Evolutionary conservation across 1,140 invertebrate genomes (phyloP).

Genomic region (Belonocnema kinseyi): DNA sequence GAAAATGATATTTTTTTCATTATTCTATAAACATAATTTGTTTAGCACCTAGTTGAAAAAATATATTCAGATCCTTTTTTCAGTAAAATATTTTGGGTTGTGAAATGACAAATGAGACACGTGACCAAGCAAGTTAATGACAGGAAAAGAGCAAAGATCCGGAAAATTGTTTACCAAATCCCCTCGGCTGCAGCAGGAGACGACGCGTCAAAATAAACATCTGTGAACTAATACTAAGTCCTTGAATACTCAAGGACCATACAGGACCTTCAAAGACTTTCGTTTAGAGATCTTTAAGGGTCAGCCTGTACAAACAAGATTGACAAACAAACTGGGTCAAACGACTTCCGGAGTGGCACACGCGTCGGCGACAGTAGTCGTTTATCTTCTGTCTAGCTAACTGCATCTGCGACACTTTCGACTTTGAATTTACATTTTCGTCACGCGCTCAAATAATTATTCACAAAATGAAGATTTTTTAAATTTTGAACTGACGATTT

Average conservation of each 20-base stretch:
- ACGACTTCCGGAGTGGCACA: constrained; percentile 59
- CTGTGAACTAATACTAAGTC: constrained; percentile 58
- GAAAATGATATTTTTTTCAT: no score
- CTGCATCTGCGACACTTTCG: constrained; percentile 5
- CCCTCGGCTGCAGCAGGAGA: constrained; percentile 33
- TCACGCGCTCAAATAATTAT: constrained; percentile 15
- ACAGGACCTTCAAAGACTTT: constrained; percentile 50
- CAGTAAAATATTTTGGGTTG: neutral
- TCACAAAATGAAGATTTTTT: neutral
- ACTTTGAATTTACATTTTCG: neutral
- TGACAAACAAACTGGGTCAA: constrained; percentile 52
- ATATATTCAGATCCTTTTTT: neutral
- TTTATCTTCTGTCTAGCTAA: constrained; percentile 12
- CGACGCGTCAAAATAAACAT: constrained; percentile 68
- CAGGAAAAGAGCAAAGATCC: constrained; percentile 7
- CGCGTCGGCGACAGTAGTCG: constrained; percentile 38
- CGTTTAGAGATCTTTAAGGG: constrained; percentile 57
- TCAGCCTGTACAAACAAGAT: constrained; percentile 63
- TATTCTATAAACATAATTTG: no score
- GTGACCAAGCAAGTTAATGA: neutral
- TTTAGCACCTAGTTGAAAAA: no score
- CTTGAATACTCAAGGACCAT: constrained; percentile 57
- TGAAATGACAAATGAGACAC: constrained; percentile 16
- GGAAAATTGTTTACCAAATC: constrained; percentile 41
- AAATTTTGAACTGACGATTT: no score